These are phyloP conservation scores for Hybognathus amarus DNA, from an alignment of 2,797 vertebrate species.

Conservation along the genomic window DNA sequence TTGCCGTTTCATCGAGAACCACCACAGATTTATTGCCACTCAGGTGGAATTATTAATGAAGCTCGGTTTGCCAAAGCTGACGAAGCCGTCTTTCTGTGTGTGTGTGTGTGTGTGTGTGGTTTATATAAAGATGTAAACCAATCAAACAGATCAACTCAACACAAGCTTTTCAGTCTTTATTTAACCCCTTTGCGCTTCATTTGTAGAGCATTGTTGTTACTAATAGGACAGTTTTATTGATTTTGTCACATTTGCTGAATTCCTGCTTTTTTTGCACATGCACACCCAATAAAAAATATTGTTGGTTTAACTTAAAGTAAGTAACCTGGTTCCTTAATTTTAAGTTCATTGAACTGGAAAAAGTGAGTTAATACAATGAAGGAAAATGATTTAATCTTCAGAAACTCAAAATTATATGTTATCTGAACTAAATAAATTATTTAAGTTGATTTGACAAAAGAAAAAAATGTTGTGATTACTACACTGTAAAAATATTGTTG, in stretches of 20 bases:
- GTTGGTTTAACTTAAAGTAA: too few relatives aligned
- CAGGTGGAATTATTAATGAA: conserved; percentile 50
- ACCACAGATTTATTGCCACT: conserved; percentile 69
- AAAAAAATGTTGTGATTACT: too few relatives aligned
- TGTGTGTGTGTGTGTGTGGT: background rate
- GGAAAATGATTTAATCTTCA: too few relatives aligned
- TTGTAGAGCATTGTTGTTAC: background rate
- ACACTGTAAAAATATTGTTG: too few relatives aligned
- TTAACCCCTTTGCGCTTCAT: background rate
- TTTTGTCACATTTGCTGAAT: background rate
- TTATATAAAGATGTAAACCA: conserved; percentile 7
- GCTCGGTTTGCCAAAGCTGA: conserved; percentile 53
- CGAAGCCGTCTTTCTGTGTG: background rate
- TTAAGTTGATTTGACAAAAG: too few relatives aligned
- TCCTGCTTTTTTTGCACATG: too few relatives aligned
- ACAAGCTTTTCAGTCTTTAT: background rate
- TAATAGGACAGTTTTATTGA: background rate
- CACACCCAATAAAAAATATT: too few relatives aligned
- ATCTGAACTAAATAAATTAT: too few relatives aligned
- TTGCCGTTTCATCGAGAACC: conserved; percentile 87
- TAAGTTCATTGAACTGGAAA: too few relatives aligned
- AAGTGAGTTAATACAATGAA: too few relatives aligned
- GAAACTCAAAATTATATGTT: too few relatives aligned
- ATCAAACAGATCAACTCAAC: conserved; percentile 15
- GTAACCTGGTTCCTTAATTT: too few relatives aligned